These are phyloP conservation scores for Propithecus perrieri DNA, from an alignment of 2,797 vertebrate species.

Conservation along the genomic window DNA sequence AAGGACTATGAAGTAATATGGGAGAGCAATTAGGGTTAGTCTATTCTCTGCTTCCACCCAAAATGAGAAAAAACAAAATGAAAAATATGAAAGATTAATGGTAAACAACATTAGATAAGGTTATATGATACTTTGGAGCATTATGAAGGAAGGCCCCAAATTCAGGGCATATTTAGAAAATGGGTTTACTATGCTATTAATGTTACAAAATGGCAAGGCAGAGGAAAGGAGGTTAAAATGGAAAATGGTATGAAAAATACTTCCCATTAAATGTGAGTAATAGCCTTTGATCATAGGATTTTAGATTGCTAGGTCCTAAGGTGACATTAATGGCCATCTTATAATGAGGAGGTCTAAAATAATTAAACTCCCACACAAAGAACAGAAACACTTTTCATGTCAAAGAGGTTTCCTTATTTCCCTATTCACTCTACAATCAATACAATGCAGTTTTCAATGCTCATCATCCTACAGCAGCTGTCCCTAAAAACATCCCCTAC, in stretches of 20 bases:
- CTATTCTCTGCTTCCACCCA: slow-evolving; percentile 14
- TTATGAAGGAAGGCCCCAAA: slow-evolving; percentile 42
- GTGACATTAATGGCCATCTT: slow-evolving; percentile 50
- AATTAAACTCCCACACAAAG: slow-evolving; percentile 55
- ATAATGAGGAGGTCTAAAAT: slow-evolving; percentile 57
- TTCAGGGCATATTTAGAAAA: slow-evolving; percentile 52
- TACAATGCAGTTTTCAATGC: neutral
- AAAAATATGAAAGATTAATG: slow-evolving; percentile 47
- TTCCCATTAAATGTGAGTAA: slow-evolving; percentile 63
- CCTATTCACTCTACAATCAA: neutral
- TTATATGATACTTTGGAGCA: neutral
- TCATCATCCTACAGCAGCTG: neutral
- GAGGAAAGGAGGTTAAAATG: slow-evolving; percentile 12
- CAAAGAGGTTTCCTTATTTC: slow-evolving; percentile 44
- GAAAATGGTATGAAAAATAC: slow-evolving; percentile 54
- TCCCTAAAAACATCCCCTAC: slow-evolving; percentile 11
- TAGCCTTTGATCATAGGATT: slow-evolving; percentile 60
- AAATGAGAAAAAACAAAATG: slow-evolving; percentile 41
- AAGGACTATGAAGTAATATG: neutral
- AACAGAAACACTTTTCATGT: slow-evolving; percentile 5
- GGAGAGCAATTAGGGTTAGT: neutral
- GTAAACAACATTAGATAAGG: slow-evolving; percentile 37
- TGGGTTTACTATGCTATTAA: slow-evolving; percentile 50
- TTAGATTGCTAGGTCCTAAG: neutral
- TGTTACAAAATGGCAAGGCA: slow-evolving; percentile 49